A percentile compares a stretch with the other conserved stretches of the same genome.
phyloP scores from a whole-genome alignment of 1,140 invertebrate species.

The Cephus cinctus region DNA sequence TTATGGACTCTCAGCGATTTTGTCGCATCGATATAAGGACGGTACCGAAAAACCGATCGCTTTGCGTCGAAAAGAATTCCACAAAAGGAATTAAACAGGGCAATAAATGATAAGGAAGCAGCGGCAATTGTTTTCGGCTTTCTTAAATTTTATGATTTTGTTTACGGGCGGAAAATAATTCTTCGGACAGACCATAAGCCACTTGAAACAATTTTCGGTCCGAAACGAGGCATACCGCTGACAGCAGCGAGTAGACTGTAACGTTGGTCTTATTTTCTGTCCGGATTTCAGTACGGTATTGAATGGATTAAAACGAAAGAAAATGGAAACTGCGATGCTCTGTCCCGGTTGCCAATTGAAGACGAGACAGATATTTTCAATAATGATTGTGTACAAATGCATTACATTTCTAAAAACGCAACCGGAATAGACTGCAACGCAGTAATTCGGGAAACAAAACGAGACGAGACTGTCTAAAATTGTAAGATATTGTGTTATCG shows the following conservation, averaged over 20 bases:
- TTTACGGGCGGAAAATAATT: slow-evolving; percentile 54
- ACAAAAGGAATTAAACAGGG: slow-evolving; percentile 51
- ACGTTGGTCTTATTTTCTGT: slow-evolving; percentile 34
- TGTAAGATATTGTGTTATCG: slow-evolving; percentile 24
- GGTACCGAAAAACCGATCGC: neutral
- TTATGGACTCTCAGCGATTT: slow-evolving; percentile 5
- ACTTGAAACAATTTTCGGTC: slow-evolving; percentile 45
- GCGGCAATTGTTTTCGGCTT: slow-evolving; percentile 56
- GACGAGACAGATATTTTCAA: neutral
- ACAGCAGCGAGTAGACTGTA: slow-evolving; percentile 31
- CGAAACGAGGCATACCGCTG: slow-evolving; percentile 26
- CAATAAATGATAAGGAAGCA: slow-evolving; percentile 58
- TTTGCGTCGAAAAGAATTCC: slow-evolving; percentile 51
- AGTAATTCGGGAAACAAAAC: neutral
- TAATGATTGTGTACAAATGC: neutral
- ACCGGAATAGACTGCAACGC: neutral
- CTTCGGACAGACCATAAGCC: slow-evolving; percentile 55
- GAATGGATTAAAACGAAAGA: slow-evolving; percentile 25
- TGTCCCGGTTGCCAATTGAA: slow-evolving; percentile 26
- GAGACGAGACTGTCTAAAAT: slow-evolving; percentile 28
- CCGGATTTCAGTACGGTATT: slow-evolving; percentile 37
- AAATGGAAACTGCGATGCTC: slow-evolving; percentile 27
- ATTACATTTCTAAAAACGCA: neutral
- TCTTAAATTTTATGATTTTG: slow-evolving; percentile 56
- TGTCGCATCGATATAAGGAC: neutral